Percentiles rank a stretch among this genome's conserved stretches.
These are phyloP conservation scores for Brachynemurus nebulosus DNA, from an alignment of 2,888 invertebrate genomes.

Conservation along the genomic window DNA sequence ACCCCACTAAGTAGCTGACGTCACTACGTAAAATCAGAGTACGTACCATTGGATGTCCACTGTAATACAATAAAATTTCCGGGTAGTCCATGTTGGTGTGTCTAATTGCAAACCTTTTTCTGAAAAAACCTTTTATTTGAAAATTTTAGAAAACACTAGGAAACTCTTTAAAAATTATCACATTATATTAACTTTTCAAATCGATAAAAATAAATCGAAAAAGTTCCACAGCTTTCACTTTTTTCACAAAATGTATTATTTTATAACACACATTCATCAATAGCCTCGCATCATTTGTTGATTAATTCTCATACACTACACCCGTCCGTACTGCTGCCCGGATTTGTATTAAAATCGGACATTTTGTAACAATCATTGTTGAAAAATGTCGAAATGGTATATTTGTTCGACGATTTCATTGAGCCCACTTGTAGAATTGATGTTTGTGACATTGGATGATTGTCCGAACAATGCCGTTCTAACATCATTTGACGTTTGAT, in stretches of 20 bases:
- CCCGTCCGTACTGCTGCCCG: slow-evolving; percentile 4
- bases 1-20: too few relatives aligned
- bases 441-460: slow-evolving; percentile 5
- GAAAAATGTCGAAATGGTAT: slow-evolving; percentile 2
- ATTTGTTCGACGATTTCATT: background rate
- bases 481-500: slow-evolving; percentile 16
- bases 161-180: background rate
- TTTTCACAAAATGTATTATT: background rate
- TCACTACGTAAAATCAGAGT: too few relatives aligned
- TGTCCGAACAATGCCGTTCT: background rate
- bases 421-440: slow-evolving; percentile 4
- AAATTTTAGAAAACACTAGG: too few relatives aligned
- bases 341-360: background rate
- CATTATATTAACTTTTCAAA: background rate
- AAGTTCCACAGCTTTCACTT: background rate
- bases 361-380: slow-evolving; percentile 3
- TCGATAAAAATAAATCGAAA: background rate
- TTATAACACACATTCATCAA: background rate
- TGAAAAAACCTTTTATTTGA: background rate
- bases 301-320: slow-evolving; percentile 4
- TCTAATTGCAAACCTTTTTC: background rate
- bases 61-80: too few relatives aligned
- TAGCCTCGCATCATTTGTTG: background rate
- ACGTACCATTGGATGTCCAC: too few relatives aligned
- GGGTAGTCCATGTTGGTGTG: background rate